These are phyloP conservation scores for Laspeyria flexula DNA, from an alignment of 2,888 invertebrate species.

Conservation along the genomic window DNA sequence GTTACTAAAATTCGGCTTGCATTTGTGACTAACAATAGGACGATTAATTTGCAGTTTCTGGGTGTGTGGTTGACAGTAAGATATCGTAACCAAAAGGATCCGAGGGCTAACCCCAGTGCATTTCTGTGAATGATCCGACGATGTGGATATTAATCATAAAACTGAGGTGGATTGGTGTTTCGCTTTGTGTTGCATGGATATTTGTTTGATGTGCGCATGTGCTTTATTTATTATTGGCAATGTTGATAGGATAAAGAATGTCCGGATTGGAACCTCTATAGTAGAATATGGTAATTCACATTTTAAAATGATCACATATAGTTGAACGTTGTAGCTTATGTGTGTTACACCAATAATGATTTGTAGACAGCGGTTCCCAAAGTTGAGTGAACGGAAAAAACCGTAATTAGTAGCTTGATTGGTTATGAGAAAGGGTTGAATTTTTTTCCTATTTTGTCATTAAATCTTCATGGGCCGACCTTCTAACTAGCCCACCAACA, in stretches of 20 bases:
- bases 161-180: conserved; percentile 79
- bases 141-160: conserved; percentile 61
- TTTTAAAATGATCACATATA: no score
- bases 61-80: conserved; percentile 98
- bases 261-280: no score
- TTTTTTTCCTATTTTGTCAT: no score
- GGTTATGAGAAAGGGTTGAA: no score
- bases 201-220: conserved; percentile 36
- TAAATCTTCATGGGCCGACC: no score
- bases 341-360: no score
- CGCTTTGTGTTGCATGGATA: conserved; percentile 53
- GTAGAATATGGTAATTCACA: no score
- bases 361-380: no score
- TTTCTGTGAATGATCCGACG: conserved; percentile 93
- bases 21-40: conserved; percentile 73
- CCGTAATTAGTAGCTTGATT: no score
- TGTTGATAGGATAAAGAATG: background rate
- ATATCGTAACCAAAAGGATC: conserved; percentile 99
- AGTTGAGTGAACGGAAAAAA: no score
- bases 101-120: conserved; percentile 98
- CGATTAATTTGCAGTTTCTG: conserved; percentile 92
- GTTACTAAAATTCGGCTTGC: conserved; percentile 29
- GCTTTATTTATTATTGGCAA: conserved; percentile 28
- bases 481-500: no score
- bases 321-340: no score